These are phyloP conservation scores for Scarus forsteni DNA, from an alignment of 2,797 vertebrate species.

Conservation along the genomic window DNA sequence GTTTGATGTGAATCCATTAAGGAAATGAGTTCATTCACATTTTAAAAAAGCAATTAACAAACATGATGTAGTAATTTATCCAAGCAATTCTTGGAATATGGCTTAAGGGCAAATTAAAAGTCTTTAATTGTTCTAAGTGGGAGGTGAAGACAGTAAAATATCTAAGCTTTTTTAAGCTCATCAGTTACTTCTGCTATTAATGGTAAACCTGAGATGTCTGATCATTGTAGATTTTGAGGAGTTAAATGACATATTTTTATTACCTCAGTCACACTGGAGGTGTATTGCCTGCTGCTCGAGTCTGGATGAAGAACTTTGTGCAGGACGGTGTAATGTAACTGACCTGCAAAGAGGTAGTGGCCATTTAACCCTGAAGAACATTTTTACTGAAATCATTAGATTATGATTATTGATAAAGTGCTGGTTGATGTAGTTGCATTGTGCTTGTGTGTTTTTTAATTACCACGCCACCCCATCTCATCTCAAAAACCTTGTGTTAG, in stretches of 20 bases:
- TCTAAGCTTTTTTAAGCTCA: neutral
- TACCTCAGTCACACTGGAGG: neutral
- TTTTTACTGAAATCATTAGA: too few relatives aligned
- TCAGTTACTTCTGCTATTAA: neutral
- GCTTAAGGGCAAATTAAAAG: neutral
- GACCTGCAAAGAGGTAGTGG: too few relatives aligned
- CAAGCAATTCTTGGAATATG: neutral
- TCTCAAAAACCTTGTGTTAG: too few relatives aligned
- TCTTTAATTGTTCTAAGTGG: neutral
- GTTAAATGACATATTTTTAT: neutral
- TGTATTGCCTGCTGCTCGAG: neutral
- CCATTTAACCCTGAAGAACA: too few relatives aligned
- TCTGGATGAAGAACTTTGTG: too few relatives aligned
- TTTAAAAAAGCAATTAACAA: neutral
- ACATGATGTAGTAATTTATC: slow-evolving; percentile 2
- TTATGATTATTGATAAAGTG: too few relatives aligned
- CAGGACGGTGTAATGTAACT: too few relatives aligned
- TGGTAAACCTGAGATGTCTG: neutral
- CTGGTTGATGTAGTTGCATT: too few relatives aligned
- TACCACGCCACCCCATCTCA: too few relatives aligned
- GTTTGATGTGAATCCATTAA: slow-evolving; percentile 1
- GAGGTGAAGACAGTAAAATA: too few relatives aligned
- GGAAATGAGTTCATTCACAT: neutral
- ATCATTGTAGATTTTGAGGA: too few relatives aligned
- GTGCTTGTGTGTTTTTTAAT: too few relatives aligned